Base-by-base conservation (phyloP, 2,113 vertebrate genomes). In the Diglossa brunneiventris region DNA sequence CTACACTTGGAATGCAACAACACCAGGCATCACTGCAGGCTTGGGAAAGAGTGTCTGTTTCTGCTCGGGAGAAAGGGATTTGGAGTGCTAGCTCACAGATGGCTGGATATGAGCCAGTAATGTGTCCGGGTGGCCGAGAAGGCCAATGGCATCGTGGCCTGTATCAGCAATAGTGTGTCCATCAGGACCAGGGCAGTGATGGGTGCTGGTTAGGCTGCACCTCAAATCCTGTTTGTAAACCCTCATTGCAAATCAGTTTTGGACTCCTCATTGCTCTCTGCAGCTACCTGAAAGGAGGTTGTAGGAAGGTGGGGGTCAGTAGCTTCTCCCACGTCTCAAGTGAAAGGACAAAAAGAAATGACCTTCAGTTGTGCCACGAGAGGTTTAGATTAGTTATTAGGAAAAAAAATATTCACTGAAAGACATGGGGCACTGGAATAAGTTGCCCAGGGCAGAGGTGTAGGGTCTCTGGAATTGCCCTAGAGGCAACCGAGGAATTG, bases 351-450 rank as follows among this genome's bases (percentile, higher is more conserved):
- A 53, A 44, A 46, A 33, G 3, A 46, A 61, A 37, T 0, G 0
- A 33, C 22, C 27, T 44, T 33, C 19, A 61, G 9, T 7, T 69
- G 55, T 46, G 19, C 33, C 55, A 78, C 0, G 0, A 13, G 18
- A 61, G 12, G 14, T 77, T 69, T 61, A 28, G 39, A 20, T 52
- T 33, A 44, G 37, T 44, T 27, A 68, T 31, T 50, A 66, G 9
- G 3, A 18, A 41, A 41, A 62, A n/a, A 8, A 28, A 21, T 2
- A 21, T 1, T 31, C 33, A 37, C 11, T 31, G 31, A 21, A 50
- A 35, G 26, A 22, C 9, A 9, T 21, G 44, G 66, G 35, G 35
- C 24, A 21, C 3, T 33, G 39, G 37, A 69, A 15, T 69, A 46
- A 33, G 15, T 23, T 33, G 19, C 23, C 55, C 15, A 30, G n/a